Base-by-base conservation (phyloP, 2,888 invertebrate species). In the Idaea biselata region DNA sequence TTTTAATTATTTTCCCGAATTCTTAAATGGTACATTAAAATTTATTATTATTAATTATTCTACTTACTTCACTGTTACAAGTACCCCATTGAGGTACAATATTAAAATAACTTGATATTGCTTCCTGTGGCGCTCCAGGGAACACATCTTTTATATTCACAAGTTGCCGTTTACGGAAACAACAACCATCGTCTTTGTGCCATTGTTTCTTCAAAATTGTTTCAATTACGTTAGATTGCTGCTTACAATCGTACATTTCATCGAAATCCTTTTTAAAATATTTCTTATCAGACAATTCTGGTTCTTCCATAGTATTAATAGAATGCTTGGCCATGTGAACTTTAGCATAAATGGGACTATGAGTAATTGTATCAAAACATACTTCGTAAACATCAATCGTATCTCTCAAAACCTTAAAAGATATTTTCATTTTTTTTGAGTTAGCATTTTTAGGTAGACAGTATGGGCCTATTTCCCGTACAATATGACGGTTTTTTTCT, bases 21-120 rank as follows among this genome's bases (percentile, higher is more conserved):
- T n/a, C n/a, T n/a, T n/a, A n/a, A n/a, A n/a, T n/a, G n/a, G n/a
- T n/a, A n/a, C 1, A 56, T 16, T 6, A n/a, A 57, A 33, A 58
- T 33, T 18, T 25, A 1, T 54, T 31, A 16, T 54, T n/a, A 8
- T 25, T 58, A 32, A 18, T 18, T 14, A 8, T 11, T 11, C 1
- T 7, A 72, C 71, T 62, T 74, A 85, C 85, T 68, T 77, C 64
- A 33, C 73, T 60, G 62, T 76, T 75, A 64, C 85, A 87, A 1
- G 81, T 76, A 58, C 83, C 82, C 87, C 87, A 88, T 8, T 84
- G 86, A 18, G 87, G 85, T 1, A 81, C 72, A 7, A 83, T 70
- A 67, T 87, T 88, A 53, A 86, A 68, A 66, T 78, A 69, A 53
- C 72, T 77, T 60, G 75, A 83, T 0, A 81, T 76, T 0, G 82